Evolutionary conservation across 1,140 invertebrate species (phyloP).

Genomic region (Psilanteris sp.): DNA sequence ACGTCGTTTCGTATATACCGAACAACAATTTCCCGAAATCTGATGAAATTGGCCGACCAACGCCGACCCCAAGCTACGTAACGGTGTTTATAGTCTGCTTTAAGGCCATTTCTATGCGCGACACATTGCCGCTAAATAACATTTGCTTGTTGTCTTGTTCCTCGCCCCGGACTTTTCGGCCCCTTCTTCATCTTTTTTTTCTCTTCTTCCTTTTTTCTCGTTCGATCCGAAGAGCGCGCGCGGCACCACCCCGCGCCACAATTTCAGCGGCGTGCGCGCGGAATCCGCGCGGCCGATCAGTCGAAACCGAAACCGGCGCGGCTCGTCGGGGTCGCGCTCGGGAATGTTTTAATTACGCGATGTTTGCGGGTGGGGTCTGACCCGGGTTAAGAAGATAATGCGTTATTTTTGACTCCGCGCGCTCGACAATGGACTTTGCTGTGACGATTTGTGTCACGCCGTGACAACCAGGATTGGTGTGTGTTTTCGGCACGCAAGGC

Average conservation of each 20-base stretch:
- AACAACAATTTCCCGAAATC: slow-evolving; percentile 80
- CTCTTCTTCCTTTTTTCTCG: too few relatives aligned
- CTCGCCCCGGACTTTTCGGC: slow-evolving; percentile 30
- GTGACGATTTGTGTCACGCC: slow-evolving; percentile 62
- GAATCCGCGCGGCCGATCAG: too few relatives aligned
- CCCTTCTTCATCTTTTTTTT: too few relatives aligned
- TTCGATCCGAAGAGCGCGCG: too few relatives aligned
- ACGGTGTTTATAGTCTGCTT: slow-evolving; percentile 80
- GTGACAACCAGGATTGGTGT: too few relatives aligned
- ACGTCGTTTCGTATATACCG: slow-evolving; percentile 71
- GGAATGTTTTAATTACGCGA: too few relatives aligned
- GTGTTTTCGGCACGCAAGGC: slow-evolving; percentile 65
- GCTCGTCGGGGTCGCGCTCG: too few relatives aligned
- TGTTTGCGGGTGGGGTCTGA: too few relatives aligned
- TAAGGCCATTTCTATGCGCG: slow-evolving; percentile 80
- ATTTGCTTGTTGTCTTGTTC: slow-evolving; percentile 45
- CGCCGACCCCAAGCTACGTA: slow-evolving; percentile 62
- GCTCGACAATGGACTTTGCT: slow-evolving; percentile 44
- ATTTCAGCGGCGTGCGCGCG: too few relatives aligned
- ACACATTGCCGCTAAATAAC: slow-evolving; percentile 80
- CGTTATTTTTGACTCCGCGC: slow-evolving; percentile 50
- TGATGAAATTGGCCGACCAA: slow-evolving; percentile 74
- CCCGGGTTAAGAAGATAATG: too few relatives aligned
- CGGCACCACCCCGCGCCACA: too few relatives aligned
- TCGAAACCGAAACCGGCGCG: too few relatives aligned